Evolutionary conservation across 2,888 invertebrate species (phyloP).

Genomic region (Laspeyria flexula): DNA sequence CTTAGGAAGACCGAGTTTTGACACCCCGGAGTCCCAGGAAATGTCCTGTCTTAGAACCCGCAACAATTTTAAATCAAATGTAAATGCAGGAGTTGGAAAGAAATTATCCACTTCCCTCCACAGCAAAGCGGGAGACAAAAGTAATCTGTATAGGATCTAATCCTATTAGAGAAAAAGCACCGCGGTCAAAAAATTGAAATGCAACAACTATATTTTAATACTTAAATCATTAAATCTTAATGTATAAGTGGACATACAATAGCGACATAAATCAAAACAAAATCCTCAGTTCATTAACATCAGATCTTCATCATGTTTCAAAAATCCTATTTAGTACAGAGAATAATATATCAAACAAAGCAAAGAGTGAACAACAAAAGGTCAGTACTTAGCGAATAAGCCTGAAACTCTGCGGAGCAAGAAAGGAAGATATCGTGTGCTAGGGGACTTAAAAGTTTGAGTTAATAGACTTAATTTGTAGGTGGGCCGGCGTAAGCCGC

Average conservation of each 20-base stretch:
- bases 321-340: constrained; percentile 68
- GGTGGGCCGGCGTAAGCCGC: constrained; percentile 76
- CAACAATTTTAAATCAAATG: no score
- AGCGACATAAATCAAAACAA: constrained; percentile 12
- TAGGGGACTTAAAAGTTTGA: constrained; percentile 84
- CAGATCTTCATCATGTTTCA: constrained; percentile 48
- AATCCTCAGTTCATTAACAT: constrained; percentile 30
- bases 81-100: no score
- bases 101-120: no score
- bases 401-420: constrained; percentile 77
- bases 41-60: no score
- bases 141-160: no score
- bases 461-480: constrained; percentile 85
- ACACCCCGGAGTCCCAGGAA: no score
- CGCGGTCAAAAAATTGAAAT: no score
- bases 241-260: neutral
- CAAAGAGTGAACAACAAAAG: constrained; percentile 72
- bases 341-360: constrained; percentile 69
- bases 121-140: no score
- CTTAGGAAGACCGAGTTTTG: no score
- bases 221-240: no score
- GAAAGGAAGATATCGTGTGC: constrained; percentile 82
- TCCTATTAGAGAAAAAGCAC: no score
- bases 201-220: no score
- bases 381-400: constrained; percentile 81